These are phyloP conservation scores for Trematomus loennbergii DNA, from an alignment of 2,113 vertebrate genomes.

Conservation along the genomic window DNA sequence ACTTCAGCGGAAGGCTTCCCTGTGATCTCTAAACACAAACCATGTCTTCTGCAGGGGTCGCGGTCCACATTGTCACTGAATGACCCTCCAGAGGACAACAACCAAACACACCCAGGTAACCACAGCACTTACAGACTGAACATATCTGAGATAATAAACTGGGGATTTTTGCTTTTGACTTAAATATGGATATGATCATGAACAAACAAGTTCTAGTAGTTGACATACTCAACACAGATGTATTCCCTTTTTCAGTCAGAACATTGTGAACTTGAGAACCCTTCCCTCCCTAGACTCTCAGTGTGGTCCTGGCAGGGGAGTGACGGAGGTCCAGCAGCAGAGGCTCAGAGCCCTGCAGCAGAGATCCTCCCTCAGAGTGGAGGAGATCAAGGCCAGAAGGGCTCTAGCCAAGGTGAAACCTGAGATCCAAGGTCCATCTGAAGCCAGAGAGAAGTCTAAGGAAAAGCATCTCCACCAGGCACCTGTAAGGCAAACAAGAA, in stretches of 20 bases:
- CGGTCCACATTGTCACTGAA: not conserved
- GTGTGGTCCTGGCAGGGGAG: slow-evolving; percentile 17
- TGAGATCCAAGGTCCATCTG: not conserved
- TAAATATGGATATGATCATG: not conserved
- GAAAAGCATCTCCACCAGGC: not conserved
- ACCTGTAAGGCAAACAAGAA: not conserved
- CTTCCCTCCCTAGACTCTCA: not conserved
- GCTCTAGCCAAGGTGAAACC: not conserved
- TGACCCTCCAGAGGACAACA: slow-evolving; percentile 14
- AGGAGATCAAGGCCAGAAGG: slow-evolving; percentile 80
- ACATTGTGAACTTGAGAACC: not conserved
- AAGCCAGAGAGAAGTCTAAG: not conserved
- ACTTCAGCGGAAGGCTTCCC: not conserved
- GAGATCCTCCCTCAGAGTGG: slow-evolving; percentile 83
- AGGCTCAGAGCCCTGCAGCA: slow-evolving; percentile 83
- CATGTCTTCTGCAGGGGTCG: slow-evolving; percentile 35
- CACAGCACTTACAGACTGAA: not conserved
- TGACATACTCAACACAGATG: not conserved
- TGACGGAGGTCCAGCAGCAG: slow-evolving; percentile 82
- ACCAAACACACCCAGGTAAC: slow-evolving; percentile 48
- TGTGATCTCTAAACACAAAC: slow-evolving; percentile 1
- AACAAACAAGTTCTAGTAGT: not conserved
- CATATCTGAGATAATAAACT: not conserved
- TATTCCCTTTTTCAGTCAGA: not conserved
- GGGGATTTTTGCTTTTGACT: not conserved